Evolutionary conservation across 2,888 invertebrate species (phyloP).

Genomic region (Macaria liturata): DNA sequence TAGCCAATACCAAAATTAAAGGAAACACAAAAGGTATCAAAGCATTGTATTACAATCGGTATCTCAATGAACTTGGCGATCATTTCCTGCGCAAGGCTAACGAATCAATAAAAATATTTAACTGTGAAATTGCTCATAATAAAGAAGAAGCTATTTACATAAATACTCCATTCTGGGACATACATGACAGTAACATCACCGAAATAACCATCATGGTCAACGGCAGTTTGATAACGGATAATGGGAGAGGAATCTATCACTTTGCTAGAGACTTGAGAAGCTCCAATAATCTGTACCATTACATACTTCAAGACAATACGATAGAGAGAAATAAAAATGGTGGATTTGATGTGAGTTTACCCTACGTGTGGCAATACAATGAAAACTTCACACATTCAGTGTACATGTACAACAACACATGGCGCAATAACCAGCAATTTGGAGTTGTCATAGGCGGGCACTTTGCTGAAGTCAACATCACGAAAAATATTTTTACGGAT

Average conservation of each 20-base stretch:
- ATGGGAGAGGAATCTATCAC: conserved; percentile 94
- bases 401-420: conserved; percentile 93
- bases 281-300: conserved; percentile 98
- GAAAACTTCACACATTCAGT: conserved; percentile 97
- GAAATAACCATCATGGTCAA: conserved; percentile 96
- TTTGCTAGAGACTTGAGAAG: conserved; percentile 96
- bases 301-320: conserved; percentile 93
- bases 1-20: conserved; percentile 89
- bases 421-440: conserved; percentile 93
- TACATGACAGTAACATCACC: conserved; percentile 92
- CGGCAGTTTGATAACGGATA: conserved; percentile 92
- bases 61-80: conserved; percentile 92
- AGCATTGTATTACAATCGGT: conserved; percentile 94
- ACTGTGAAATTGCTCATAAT: conserved; percentile 92
- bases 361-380: conserved; percentile 97
- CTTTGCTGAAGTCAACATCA: conserved; percentile 94
- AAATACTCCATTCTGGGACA: conserved; percentile 93
- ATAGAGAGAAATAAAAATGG: conserved; percentile 93
- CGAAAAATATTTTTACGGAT: conserved; percentile 91
- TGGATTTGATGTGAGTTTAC: conserved; percentile 94
- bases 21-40: conserved; percentile 92
- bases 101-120: conserved; percentile 91
- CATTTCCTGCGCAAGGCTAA: conserved; percentile 94
- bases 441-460: conserved; percentile 95
- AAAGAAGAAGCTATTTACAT: conserved; percentile 91